Base-by-base conservation (phyloP, 2,797 vertebrate species). In the Bradypodion ventrale region DNA sequence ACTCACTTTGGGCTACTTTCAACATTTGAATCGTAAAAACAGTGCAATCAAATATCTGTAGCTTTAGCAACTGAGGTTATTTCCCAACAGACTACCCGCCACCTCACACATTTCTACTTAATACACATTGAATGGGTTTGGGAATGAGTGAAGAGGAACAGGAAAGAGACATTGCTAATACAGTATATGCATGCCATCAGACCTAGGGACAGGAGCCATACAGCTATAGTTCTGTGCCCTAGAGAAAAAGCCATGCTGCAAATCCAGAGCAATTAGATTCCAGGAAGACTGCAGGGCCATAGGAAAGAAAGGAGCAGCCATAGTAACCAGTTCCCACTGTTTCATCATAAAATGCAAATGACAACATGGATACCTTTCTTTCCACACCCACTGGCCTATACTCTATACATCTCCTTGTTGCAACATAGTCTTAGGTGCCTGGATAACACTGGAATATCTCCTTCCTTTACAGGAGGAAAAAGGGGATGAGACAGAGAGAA, bases 41-140 rank as follows among this genome's bases (percentile, higher is more conserved):
- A 62, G 59, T 85, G 76, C 80, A 91, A 88, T 86, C 90, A 91
- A 89, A 91, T 90, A 86, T 92, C 87, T 83, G 42, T 88, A 77
- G 0, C 35, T 88, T 91, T 89, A 85, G 88, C 89, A 88, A 90
- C 86, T 23, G 29, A 89, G 81, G 0, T 0, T 63, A 74, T 75
- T 65, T 78, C 70, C 75, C 75, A 76, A 83, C 74, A 87, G 82
- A 32, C 89, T 89, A 92, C 80, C 74, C 78, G 68, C 85, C 83
- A 52, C 56, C 79, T 87, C 72, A 69, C 76, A 86, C 87, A 75
- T 80, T 40, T 78, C 87, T 84, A 70, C 80, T 44, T 65, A 52
- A 84, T 85, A 56, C 37, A 77, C 52, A 77, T 88, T 27, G 72
- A 74, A 92, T 90, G 65, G 75, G 83, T 76, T 83, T 75, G 68